Evolutionary conservation across 1,140 invertebrate species (phyloP).

Genomic region (Melitaea cinxia): DNA sequence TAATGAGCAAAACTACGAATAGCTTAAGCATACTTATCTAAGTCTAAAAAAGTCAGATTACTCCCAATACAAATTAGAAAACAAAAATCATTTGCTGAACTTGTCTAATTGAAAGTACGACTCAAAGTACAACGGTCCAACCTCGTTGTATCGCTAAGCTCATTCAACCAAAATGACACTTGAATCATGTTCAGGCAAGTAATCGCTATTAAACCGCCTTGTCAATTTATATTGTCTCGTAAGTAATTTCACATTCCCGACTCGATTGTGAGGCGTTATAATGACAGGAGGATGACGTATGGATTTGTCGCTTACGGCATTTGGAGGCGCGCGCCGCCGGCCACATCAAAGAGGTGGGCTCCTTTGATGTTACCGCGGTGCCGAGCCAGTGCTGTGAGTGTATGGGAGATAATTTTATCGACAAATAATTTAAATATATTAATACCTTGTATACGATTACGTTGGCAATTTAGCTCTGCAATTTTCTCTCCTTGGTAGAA

Average conservation of each 20-base stretch:
- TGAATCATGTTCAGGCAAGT: slow-evolving; percentile 47
- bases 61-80: background rate
- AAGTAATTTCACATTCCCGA: slow-evolving; percentile 79
- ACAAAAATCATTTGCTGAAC: background rate
- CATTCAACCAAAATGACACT: slow-evolving; percentile 43
- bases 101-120: slow-evolving; percentile 31
- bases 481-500: no score
- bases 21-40: no score
- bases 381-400: slow-evolving; percentile 54
- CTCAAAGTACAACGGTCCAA: slow-evolving; percentile 9
- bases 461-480: no score
- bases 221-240: slow-evolving; percentile 81
- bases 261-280: slow-evolving; percentile 79
- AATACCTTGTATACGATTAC: no score
- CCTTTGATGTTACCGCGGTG: slow-evolving; percentile 77
- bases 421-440: slow-evolving; percentile 21
- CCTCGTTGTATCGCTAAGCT: slow-evolving; percentile 29
- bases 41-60: no score
- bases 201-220: slow-evolving; percentile 74
- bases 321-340: slow-evolving; percentile 77
- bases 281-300: slow-evolving; percentile 81
- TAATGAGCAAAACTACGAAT: no score
- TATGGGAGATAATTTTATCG: slow-evolving; percentile 33
- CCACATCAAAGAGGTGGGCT: slow-evolving; percentile 80
- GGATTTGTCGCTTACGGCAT: slow-evolving; percentile 80